These are phyloP conservation scores for Platyrinchus mystaceus DNA, from an alignment of 2,797 vertebrate genomes.

Conservation along the genomic window DNA sequence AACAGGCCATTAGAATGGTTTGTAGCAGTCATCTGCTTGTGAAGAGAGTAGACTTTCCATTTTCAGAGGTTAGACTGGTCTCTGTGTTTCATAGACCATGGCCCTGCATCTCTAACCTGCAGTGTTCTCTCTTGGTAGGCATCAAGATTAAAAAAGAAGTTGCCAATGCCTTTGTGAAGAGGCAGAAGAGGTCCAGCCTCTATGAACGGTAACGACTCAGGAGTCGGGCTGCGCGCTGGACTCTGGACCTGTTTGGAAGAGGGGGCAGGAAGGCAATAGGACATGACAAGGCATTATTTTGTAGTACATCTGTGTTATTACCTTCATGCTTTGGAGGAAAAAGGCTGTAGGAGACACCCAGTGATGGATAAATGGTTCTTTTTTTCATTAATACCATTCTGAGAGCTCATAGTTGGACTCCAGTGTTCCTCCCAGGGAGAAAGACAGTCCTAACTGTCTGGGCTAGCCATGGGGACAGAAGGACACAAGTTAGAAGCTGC, in stretches of 20 bases:
- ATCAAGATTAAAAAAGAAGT: constrained; percentile 55
- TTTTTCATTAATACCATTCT: background rate
- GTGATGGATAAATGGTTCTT: background rate
- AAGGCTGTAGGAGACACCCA: background rate
- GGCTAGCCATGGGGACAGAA: background rate
- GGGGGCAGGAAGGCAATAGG: background rate
- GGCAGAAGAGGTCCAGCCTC: constrained; percentile 57
- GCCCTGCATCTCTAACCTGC: background rate
- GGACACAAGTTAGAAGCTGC: background rate
- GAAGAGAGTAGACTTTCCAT: background rate
- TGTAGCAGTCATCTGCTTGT: background rate
- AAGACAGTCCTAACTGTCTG: background rate
- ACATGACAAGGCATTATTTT: background rate
- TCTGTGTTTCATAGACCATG: background rate
- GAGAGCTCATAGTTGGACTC: background rate
- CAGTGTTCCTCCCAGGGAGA: background rate
- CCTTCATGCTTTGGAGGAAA: background rate
- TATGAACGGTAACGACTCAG: constrained; percentile 57
- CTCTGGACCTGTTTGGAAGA: background rate
- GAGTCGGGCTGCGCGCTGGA: background rate
- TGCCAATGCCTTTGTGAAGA: constrained; percentile 66
- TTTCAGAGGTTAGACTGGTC: background rate
- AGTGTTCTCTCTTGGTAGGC: constrained; percentile 25
- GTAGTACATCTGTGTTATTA: background rate
- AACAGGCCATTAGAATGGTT: rapidly evolving